A percentile compares a stretch with the other conserved stretches of the same genome.
Conservation (phyloP, 2,888 invertebrate genomes). For the Pammene aurita region DNA sequence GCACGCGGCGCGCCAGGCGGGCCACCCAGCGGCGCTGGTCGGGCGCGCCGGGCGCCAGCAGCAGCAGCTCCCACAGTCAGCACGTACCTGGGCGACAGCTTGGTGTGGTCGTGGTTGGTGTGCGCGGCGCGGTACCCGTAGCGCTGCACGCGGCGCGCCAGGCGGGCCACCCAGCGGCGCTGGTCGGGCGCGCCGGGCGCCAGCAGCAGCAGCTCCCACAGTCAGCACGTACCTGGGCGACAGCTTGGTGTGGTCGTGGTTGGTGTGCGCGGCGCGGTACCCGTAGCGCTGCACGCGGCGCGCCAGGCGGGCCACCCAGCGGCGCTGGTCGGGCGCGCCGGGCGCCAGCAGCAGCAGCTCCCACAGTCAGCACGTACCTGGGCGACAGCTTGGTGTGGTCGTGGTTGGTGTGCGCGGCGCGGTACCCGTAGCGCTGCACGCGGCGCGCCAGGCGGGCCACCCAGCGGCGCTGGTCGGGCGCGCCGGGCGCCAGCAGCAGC, state of each 20-base stretch:
- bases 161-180: slow-evolving; percentile 63
- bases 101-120: slow-evolving; percentile 52
- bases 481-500: slow-evolving; percentile 79
- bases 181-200: slow-evolving; percentile 78
- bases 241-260: slow-evolving; percentile 31
- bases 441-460: slow-evolving; percentile 11
- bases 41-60: slow-evolving; percentile 86
- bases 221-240: slow-evolving; percentile 39
- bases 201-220: background rate
- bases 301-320: slow-evolving; percentile 15
- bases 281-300: slow-evolving; percentile 82
- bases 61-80: slow-evolving; percentile 43
- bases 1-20: slow-evolving; percentile 22
- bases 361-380: slow-evolving; percentile 31
- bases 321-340: slow-evolving; percentile 88
- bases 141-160: slow-evolving; percentile 53
- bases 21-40: slow-evolving; percentile 85
- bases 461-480: slow-evolving; percentile 85
- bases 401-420: slow-evolving; percentile 86
- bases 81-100: slow-evolving; percentile 43
- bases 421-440: slow-evolving; percentile 87
- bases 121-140: slow-evolving; percentile 94
- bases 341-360: slow-evolving; percentile 83
- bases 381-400: slow-evolving; percentile 39
- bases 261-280: slow-evolving; percentile 90